Percentiles rank a stretch among this genome's conserved stretches.
Evolutionary conservation across 1,140 invertebrate genomes (phyloP).

Genomic region (Vollenhovia emeryi): DNA sequence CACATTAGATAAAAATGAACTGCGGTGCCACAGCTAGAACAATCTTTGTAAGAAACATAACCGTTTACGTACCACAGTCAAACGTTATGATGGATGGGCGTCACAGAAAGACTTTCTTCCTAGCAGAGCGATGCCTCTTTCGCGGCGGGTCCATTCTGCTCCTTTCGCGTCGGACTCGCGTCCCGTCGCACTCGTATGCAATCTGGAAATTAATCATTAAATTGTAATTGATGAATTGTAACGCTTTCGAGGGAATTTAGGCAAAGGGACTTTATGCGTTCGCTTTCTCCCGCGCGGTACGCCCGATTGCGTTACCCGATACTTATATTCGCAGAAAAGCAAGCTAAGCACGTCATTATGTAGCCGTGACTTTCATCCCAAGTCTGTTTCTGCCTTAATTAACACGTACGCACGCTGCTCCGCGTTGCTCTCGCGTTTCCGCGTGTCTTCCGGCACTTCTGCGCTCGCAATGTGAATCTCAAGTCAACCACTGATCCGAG

Average conservation of each 20-base stretch:
- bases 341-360: conserved; percentile 45
- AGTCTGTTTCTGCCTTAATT: conserved; percentile 56
- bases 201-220: neutral
- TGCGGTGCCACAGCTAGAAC: no score
- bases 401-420: conserved; percentile 5
- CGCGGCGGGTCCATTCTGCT: neutral
- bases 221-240: neutral
- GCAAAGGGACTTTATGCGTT: neutral
- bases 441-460: conserved; percentile 6
- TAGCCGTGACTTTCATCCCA: conserved; percentile 61
- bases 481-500: neutral
- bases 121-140: neutral
- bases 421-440: conserved; percentile 44
- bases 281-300: conserved; percentile 30
- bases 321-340: conserved; percentile 48
- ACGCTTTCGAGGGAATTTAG: neutral
- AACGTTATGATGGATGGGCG: no score
- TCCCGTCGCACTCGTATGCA: neutral
- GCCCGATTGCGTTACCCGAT: conserved; percentile 40
- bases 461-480: neutral
- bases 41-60: no score
- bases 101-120: no score
- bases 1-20: no score
- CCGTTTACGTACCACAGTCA: no score
- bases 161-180: neutral